Percentiles rank a stretch among this genome's conserved stretches.
These are phyloP conservation scores for Neosilurus hyrtlii DNA, from an alignment of 2,797 vertebrate species.

Conservation along the genomic window DNA sequence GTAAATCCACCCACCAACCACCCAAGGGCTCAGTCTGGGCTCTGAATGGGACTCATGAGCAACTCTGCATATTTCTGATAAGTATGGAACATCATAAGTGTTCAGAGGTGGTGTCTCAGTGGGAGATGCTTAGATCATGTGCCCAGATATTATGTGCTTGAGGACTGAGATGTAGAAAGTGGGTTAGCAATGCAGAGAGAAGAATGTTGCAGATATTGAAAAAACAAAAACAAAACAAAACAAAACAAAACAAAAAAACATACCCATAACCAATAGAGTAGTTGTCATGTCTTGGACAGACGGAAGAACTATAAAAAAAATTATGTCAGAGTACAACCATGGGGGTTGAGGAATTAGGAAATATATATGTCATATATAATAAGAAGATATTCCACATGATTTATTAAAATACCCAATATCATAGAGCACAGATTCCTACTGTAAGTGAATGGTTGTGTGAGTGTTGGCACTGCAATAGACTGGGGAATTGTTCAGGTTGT, in stretches of 20 bases:
- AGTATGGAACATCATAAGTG: background rate
- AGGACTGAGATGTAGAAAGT: conserved; percentile 1
- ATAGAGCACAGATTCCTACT: background rate
- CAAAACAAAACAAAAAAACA: no score
- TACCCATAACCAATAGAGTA: background rate
- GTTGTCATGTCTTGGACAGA: background rate
- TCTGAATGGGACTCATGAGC: background rate
- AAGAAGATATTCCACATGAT: background rate
- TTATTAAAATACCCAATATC: background rate
- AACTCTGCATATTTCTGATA: background rate
- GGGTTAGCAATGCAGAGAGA: background rate
- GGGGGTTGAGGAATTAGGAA: background rate
- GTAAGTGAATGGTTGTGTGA: no score
- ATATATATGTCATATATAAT: background rate
- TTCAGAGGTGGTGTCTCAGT: background rate
- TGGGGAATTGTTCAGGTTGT: no score
- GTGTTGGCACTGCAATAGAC: no score
- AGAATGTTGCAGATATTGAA: background rate
- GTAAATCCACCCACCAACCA: background rate
- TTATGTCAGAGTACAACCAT: background rate
- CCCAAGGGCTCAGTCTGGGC: background rate
- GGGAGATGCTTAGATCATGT: background rate
- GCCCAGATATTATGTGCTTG: background rate
- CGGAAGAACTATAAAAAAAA: background rate
- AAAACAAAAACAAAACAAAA: no score